phyloP scores from a whole-genome alignment of 1,140 invertebrate genomes.

The Drosophila willistoni region DNA sequence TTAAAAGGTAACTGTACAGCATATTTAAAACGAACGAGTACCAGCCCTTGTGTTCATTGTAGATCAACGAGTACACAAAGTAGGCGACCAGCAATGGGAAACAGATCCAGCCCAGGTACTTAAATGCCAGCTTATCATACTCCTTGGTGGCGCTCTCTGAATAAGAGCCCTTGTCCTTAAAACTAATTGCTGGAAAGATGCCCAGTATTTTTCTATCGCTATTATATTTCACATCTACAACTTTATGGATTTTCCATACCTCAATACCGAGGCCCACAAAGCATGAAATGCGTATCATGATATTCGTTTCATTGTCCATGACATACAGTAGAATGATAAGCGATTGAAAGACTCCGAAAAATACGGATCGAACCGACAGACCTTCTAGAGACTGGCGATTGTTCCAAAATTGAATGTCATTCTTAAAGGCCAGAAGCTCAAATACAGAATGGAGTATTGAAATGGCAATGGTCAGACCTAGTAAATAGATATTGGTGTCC shows the following conservation, averaged over 20 bases:
- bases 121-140: conserved; percentile 98
- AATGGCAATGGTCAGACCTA: conserved; percentile 95
- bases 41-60: conserved; percentile 99
- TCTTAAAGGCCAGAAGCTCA: conserved; percentile 99
- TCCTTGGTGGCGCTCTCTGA: conserved; percentile 96
- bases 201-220: conserved; percentile 89
- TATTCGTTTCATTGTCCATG: conserved; percentile 99
- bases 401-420: conserved; percentile 99
- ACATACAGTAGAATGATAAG: conserved; percentile 98
- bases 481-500: conserved; percentile 98
- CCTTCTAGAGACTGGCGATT: conserved; percentile 98
- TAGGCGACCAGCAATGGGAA: conserved; percentile 97
- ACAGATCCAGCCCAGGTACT: conserved; percentile 97
- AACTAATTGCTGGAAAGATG: conserved; percentile 91
- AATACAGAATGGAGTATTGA: conserved; percentile 98
- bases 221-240: conserved; percentile 93
- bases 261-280: conserved; percentile 98
- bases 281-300: conserved; percentile 95
- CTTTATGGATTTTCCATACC: conserved; percentile 99
- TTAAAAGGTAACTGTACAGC: conserved; percentile 98
- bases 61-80: conserved; percentile 97
- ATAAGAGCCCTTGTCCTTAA: conserved; percentile 98
- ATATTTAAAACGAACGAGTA: conserved; percentile 97
- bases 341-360: conserved; percentile 99
- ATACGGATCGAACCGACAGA: conserved; percentile 98